phyloP scores from a whole-genome alignment of 2,888 invertebrate species.

The Gymnocheta viridis region DNA sequence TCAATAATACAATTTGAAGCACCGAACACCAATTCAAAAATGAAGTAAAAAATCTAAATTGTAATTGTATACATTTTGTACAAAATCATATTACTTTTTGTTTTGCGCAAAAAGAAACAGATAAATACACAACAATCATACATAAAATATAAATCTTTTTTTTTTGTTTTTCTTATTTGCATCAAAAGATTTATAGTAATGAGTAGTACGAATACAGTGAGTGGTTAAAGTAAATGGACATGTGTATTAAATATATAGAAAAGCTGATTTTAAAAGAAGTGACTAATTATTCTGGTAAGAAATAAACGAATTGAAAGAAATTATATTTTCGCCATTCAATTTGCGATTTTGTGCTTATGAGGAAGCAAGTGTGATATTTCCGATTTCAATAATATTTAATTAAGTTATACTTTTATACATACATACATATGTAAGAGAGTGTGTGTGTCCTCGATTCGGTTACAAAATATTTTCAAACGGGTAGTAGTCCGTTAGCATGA shows the following conservation, averaged over 20 bases:
- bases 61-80: conserved; percentile 59
- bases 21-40: conserved; percentile 7
- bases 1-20: conserved; percentile 26
- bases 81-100: conserved; percentile 60
- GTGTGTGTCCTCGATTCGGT: too few species aligned
- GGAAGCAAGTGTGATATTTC: too few species aligned
- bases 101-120: conserved; percentile 15
- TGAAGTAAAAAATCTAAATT: conserved; percentile 35
- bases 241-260: background rate
- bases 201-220: conserved; percentile 6
- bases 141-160: background rate
- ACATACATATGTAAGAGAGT: too few species aligned
- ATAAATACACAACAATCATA: conserved; percentile 6
- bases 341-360: too few species aligned
- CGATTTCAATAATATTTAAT: too few species aligned
- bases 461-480: too few species aligned
- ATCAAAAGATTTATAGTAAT: conserved; percentile 34
- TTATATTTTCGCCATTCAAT: too few species aligned
- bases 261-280: too few species aligned
- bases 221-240: background rate
- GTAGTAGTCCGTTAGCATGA: too few species aligned
- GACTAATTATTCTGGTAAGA: too few species aligned
- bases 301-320: too few species aligned
- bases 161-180: conserved; percentile 14
- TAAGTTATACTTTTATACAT: too few species aligned